A percentile compares a stretch with the other conserved stretches of the same genome.
Evolutionary conservation across 1,140 invertebrate genomes (phyloP).

Genomic region (Eupeodes corollae): DNA sequence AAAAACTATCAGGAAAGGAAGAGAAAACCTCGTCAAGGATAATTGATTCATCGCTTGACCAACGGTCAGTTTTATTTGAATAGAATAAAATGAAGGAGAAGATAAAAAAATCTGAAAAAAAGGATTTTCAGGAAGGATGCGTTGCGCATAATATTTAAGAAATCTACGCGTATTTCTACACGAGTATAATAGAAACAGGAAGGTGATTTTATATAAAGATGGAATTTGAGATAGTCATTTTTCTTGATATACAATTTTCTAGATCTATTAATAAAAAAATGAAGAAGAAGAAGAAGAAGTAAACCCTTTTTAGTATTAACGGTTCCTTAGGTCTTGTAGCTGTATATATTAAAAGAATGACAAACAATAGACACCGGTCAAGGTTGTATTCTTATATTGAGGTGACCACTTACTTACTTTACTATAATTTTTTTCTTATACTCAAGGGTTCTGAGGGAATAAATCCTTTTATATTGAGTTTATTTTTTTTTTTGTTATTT

Average conservation of each 20-base stretch:
- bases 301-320: too few relatives aligned
- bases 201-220: not conserved
- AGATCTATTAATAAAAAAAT: not conserved
- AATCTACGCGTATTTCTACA: not conserved
- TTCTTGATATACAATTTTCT: not conserved
- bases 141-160: too few relatives aligned
- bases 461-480: not conserved
- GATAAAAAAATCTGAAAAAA: too few relatives aligned
- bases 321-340: too few relatives aligned
- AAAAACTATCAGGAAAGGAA: too few relatives aligned
- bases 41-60: slow-evolving; percentile 3
- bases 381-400: too few relatives aligned
- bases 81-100: too few relatives aligned
- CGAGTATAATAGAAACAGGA: not conserved
- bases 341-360: too few relatives aligned
- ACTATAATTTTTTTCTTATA: too few relatives aligned
- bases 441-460: not conserved
- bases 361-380: too few relatives aligned
- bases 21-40: not conserved
- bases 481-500: too few relatives aligned
- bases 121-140: not conserved
- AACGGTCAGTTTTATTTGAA: slow-evolving; percentile 1
- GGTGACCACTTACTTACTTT: not conserved
- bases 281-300: too few relatives aligned
- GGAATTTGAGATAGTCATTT: not conserved